phyloP scores from a whole-genome alignment of 2,888 invertebrate species.

The Adineta ricciae region DNA sequence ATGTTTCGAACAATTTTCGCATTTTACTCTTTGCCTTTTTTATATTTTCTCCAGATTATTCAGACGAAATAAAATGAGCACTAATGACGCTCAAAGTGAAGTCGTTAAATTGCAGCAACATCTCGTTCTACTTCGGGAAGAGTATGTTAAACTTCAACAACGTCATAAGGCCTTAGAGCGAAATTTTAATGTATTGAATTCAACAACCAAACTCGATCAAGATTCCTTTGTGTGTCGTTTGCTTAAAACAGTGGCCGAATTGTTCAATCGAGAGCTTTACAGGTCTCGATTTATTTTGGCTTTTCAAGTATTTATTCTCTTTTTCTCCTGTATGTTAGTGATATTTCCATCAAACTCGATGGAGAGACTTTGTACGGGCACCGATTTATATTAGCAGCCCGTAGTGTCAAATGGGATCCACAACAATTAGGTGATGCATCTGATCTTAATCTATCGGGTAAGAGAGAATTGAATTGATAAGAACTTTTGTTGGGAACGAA shows the following conservation, averaged over 20 bases:
- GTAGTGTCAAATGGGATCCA: slow-evolving; percentile 76
- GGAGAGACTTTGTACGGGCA: slow-evolving; percentile 69
- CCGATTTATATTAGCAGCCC: slow-evolving; percentile 74
- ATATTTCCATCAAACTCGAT: slow-evolving; percentile 66
- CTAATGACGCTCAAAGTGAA: slow-evolving; percentile 40
- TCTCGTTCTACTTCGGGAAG: slow-evolving; percentile 70
- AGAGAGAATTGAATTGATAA: not conserved
- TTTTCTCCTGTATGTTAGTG: slow-evolving; percentile 54
- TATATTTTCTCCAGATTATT: not conserved
- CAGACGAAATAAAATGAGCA: not conserved
- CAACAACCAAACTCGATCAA: slow-evolving; percentile 51
- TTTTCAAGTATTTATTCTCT: not conserved
- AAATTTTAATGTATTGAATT: slow-evolving; percentile 66
- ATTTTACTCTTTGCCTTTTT: not conserved
- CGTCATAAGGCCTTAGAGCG: slow-evolving; percentile 70
- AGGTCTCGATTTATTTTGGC: slow-evolving; percentile 39
- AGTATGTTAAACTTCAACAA: slow-evolving; percentile 77
- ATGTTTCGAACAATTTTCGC: not conserved
- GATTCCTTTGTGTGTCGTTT: slow-evolving; percentile 66
- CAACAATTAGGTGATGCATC: slow-evolving; percentile 60
- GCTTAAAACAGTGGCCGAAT: slow-evolving; percentile 66
- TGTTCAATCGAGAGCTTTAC: slow-evolving; percentile 64
- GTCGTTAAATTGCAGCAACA: slow-evolving; percentile 64
- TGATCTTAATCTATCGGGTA: slow-evolving; percentile 56
- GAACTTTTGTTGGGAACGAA: not conserved